A percentile compares a stretch with the other conserved stretches of the same genome.
Conservation (phyloP, 2,888 invertebrate genomes). For the Crematogaster levior region DNA sequence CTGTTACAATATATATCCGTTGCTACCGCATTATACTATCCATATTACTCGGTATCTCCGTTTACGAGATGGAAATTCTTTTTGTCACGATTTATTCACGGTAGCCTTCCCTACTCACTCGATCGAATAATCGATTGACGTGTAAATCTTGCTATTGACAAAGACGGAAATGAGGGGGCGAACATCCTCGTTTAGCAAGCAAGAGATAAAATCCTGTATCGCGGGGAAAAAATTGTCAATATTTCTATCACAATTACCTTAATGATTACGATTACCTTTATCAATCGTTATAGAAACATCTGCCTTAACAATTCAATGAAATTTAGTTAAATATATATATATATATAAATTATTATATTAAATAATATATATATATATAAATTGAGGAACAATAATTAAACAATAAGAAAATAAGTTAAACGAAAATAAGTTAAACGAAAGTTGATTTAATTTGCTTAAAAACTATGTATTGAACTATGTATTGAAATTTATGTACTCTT, state of each 20-base stretch:
- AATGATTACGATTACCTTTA: conserved; percentile 4
- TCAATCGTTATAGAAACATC: neutral
- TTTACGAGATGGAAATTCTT: conserved; percentile 37
- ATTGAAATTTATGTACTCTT: neutral
- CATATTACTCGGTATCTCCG: neutral
- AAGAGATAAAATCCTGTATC: conserved; percentile 3
- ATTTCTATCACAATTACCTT: neutral
- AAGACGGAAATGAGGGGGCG: neutral
- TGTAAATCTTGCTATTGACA: conserved; percentile 6
- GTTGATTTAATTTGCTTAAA: neutral
- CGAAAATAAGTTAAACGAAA: neutral
- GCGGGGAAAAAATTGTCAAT: neutral
- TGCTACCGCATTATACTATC: neutral
- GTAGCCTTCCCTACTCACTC: conserved; percentile 2
- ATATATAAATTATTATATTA: too few relatives aligned
- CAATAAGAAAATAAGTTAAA: neutral
- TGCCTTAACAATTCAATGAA: neutral
- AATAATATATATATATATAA: too few relatives aligned
- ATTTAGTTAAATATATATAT: too few relatives aligned
- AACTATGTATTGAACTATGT: neutral
- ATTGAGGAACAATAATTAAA: neutral
- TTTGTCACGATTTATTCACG: conserved; percentile 25
- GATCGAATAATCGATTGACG: conserved; percentile 27
- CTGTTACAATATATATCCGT: neutral
- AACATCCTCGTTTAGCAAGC: neutral